Conservation (phyloP, 2,797 vertebrate species). For the Anolis apletophallus region DNA sequence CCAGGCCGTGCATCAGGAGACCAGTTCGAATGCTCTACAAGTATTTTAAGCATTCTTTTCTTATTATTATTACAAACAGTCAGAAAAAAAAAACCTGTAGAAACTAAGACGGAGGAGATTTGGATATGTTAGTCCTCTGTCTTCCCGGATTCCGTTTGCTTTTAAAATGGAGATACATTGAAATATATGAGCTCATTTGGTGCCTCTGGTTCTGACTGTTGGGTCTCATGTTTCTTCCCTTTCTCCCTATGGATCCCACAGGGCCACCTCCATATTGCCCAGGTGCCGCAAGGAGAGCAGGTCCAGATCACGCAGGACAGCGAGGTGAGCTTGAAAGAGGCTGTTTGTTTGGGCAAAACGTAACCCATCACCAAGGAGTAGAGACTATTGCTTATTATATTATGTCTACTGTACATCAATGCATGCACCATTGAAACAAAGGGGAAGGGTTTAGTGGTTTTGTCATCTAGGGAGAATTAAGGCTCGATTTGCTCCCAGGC, state of each 20-base stretch:
- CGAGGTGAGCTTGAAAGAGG: constrained; percentile 82
- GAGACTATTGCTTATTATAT: fast-evolving
- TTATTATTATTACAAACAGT: background rate
- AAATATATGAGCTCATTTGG: background rate
- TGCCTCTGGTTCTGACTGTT: constrained; percentile 67
- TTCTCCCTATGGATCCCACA: constrained; percentile 85
- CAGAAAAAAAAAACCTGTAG: background rate
- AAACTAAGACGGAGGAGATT: background rate
- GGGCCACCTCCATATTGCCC: constrained; percentile 97
- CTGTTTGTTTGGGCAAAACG: too few species aligned
- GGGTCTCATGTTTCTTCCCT: constrained; percentile 76
- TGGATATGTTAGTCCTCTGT: background rate
- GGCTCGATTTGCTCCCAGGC: too few species aligned
- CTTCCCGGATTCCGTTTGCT: background rate
- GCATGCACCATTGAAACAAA: too few species aligned
- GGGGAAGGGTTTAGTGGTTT: background rate
- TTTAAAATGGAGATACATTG: background rate
- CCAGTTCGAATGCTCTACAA: background rate
- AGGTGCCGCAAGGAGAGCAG: constrained; percentile 98
- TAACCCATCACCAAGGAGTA: background rate
- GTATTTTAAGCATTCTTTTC: background rate
- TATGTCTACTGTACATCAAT: fast-evolving
- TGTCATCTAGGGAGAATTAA: too few species aligned
- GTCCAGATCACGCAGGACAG: constrained; percentile 99
- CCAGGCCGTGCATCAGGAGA: background rate